These are phyloP conservation scores for Hippopotamyrus pictus DNA, from an alignment of 2,797 vertebrate species.

Conservation along the genomic window DNA sequence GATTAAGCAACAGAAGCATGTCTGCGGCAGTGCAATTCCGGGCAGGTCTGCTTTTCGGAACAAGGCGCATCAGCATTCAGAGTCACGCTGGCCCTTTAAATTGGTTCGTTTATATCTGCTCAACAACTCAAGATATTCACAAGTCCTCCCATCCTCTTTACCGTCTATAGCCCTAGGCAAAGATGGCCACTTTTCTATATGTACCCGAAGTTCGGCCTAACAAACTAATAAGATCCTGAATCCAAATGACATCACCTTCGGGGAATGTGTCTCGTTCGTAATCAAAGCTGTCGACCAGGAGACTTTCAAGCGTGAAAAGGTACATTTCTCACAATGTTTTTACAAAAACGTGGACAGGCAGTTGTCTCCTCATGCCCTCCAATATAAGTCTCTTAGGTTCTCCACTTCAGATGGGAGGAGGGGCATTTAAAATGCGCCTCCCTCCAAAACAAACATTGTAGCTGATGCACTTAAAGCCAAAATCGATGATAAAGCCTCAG, in stretches of 20 bases:
- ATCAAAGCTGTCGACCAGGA: constrained; percentile 30
- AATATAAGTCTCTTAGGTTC: neutral
- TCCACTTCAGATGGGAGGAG: neutral
- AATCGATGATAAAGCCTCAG: constrained; percentile 41
- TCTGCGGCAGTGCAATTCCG: constrained; percentile 33
- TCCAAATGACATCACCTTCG: constrained; percentile 33
- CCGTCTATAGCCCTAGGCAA: constrained; percentile 12
- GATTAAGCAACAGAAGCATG: constrained; percentile 34
- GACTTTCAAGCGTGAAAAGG: neutral
- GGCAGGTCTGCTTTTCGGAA: constrained; percentile 25
- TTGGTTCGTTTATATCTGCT: constrained; percentile 4
- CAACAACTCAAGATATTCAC: neutral
- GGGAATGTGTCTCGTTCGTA: constrained; percentile 27
- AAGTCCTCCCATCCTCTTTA: neutral
- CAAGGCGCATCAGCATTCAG: constrained; percentile 31
- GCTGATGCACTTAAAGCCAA: constrained; percentile 31
- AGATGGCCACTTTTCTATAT: constrained; percentile 39
- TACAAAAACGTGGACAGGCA: constrained; percentile 14
- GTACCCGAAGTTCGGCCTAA: constrained; percentile 30
- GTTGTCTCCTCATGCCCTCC: constrained; percentile 21
- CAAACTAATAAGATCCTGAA: constrained; percentile 40
- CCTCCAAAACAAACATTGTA: constrained; percentile 18
- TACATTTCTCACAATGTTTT: neutral
- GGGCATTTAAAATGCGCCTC: constrained; percentile 37
- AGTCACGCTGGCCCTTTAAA: constrained; percentile 19